These are phyloP conservation scores for Mallotus villosus DNA, from an alignment of 2,797 vertebrate genomes.

Conservation along the genomic window DNA sequence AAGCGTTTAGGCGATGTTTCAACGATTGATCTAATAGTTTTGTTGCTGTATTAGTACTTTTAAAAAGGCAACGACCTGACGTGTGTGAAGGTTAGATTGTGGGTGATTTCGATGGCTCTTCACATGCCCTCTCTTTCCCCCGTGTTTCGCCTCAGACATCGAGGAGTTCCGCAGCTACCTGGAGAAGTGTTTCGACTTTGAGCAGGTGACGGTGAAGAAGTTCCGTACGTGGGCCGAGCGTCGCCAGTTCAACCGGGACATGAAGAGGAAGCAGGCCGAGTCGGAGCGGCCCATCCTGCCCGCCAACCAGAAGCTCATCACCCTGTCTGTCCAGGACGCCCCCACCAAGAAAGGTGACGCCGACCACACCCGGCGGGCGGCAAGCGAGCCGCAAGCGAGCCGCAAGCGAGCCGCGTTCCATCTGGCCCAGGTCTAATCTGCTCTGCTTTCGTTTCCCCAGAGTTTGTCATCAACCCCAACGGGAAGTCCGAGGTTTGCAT, in stretches of 20 bases:
- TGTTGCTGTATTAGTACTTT: too few relatives aligned
- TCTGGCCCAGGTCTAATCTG: neutral
- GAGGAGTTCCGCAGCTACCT: constrained; percentile 93
- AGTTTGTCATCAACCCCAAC: constrained; percentile 98
- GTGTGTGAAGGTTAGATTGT: too few relatives aligned
- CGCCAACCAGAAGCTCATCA: constrained; percentile 98
- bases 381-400: too few relatives aligned
- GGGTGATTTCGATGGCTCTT: too few relatives aligned
- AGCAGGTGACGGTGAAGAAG: constrained; percentile 98
- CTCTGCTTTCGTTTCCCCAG: constrained; percentile 66
- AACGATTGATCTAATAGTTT: too few relatives aligned
- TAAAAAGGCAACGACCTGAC: too few relatives aligned
- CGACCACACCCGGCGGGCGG: too few relatives aligned
- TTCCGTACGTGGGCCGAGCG: constrained; percentile 98
- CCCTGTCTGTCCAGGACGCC: constrained; percentile 94
- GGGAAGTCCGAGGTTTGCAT: constrained; percentile 99
- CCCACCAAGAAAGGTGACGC: constrained; percentile 95
- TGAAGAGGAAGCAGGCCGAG: constrained; percentile 97
- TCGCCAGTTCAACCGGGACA: constrained; percentile 95
- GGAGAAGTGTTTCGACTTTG: constrained; percentile 96
- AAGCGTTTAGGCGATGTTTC: constrained; percentile 40
- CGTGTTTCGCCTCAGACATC: constrained; percentile 76
- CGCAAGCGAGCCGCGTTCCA: too few relatives aligned
- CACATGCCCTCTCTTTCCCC: neutral
- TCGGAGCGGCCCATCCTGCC: constrained; percentile 95